These are phyloP conservation scores for Anguilla japonica DNA, from an alignment of 2,113 vertebrate species.

Conservation along the genomic window DNA sequence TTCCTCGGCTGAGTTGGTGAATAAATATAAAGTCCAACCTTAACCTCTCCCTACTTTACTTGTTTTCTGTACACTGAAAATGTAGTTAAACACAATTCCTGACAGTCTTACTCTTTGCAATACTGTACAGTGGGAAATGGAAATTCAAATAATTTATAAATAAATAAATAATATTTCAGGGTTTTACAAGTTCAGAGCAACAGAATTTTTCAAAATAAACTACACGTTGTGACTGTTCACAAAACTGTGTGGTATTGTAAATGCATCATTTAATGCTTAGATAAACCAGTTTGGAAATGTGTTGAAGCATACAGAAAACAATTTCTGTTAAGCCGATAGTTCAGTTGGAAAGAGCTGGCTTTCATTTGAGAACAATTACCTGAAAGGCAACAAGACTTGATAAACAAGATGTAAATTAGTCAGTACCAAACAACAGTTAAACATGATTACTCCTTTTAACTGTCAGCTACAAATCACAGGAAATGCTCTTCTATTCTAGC, in stretches of 20 bases:
- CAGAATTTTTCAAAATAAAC: too few relatives aligned
- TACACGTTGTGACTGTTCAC: not conserved
- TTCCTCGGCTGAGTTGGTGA: not conserved
- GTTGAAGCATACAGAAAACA: not conserved
- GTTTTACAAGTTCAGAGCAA: too few relatives aligned
- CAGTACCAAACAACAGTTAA: not conserved
- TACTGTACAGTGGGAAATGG: too few relatives aligned
- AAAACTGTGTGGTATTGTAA: not conserved
- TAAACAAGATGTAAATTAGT: not conserved
- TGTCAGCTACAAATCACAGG: not conserved
- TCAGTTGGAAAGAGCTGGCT: not conserved
- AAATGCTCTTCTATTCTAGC: not conserved
- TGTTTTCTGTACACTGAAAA: too few relatives aligned
- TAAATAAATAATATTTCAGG: too few relatives aligned
- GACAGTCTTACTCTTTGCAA: too few relatives aligned
- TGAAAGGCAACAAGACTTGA: not conserved
- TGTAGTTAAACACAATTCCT: too few relatives aligned
- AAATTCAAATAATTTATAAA: too few relatives aligned
- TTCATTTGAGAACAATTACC: conserved; percentile 8
- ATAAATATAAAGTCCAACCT: not conserved
- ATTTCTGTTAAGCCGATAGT: not conserved
- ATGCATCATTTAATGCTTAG: not conserved
- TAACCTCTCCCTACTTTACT: not conserved
- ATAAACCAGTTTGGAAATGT: not conserved
- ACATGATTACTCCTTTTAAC: not conserved